These are phyloP conservation scores for Cervus canadensis DNA, from an alignment of 2,113 vertebrate genomes.

Conservation along the genomic window DNA sequence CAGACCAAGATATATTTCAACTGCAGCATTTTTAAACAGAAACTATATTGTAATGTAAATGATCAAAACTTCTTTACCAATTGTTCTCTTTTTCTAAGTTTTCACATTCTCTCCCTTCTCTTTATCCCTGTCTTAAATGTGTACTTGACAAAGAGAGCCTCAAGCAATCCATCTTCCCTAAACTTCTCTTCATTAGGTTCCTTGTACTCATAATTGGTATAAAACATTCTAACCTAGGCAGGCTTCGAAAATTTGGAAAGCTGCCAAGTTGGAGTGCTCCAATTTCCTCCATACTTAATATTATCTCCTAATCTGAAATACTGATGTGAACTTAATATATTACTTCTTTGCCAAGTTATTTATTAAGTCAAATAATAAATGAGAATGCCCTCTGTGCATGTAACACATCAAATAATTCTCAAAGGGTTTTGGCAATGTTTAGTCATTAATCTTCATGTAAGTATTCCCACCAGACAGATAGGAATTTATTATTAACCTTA, in stretches of 20 bases:
- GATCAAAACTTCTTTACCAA: background rate
- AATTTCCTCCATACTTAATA: background rate
- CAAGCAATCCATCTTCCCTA: background rate
- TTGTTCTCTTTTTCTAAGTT: background rate
- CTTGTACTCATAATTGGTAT: background rate
- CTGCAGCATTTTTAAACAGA: background rate
- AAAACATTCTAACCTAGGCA: conserved; percentile 1
- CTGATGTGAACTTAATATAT: conserved; percentile 24
- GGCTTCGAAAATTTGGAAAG: background rate
- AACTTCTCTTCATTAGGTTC: conserved; percentile 2
- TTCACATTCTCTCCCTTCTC: background rate
- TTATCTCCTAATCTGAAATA: conserved; percentile 23
- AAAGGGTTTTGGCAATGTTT: conserved; percentile 9
- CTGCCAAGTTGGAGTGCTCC: conserved; percentile 8
- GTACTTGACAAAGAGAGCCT: background rate
- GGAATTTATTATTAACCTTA: conserved; percentile 34
- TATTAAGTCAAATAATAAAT: conserved; percentile 52
- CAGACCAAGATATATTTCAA: background rate
- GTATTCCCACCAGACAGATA: background rate
- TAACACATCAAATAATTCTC: conserved; percentile 39
- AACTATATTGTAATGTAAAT: background rate
- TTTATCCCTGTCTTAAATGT: background rate
- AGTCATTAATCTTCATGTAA: conserved; percentile 59
- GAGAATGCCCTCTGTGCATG: background rate
- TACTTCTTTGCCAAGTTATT: conserved; percentile 49